Base-by-base conservation (phyloP, 2,888 invertebrate species). In the Epiblema foenella region DNA sequence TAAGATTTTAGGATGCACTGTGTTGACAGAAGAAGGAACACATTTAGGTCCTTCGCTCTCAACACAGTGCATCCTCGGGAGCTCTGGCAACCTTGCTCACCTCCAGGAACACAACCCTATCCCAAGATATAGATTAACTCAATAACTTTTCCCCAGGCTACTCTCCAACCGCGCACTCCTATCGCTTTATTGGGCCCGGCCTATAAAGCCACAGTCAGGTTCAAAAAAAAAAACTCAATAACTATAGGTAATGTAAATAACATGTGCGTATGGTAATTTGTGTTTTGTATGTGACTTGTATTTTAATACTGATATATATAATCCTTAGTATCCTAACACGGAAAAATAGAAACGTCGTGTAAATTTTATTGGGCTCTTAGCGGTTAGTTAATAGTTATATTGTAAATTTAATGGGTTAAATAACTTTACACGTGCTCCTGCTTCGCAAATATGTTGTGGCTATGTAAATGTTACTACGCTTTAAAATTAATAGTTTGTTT, bases 351-450 rank as follows among this genome's bases (percentile, higher is more conserved):
- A 20, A 56, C 51, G 58, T 42, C 42, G 8, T 52, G 29, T 52
- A 65, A 51, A 70, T 70, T 65, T 70, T 59, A 65, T 59, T 70
- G 20, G 33, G 51, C 52, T 17, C 52, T 58, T 59, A 69, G 58
- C 63, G 63, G 69, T 42, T 39, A 56, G 37, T 37, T 37, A 52
- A 62, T n/a, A n/a, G 64, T 42, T 52, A 7, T 42, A 18, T 46
- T 18, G 18, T 52, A 42, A 60, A 54, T 39, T 42, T 49, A 68
- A 60, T 52, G 37, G 33, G 39, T 39, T 33, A 63, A 20, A 46
- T 18, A 63, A 37, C 29, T 51, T 51, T 17, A 59, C 15, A 17
- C 10, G 7, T 18, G 15, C 2, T 52, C 9, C 39, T 24, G 39
- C 54, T 54, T 56, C 24, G 24, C 54, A 65, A 56, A 42, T 33